A percentile compares a stretch with the other conserved stretches of the same genome.
phyloP scores from a whole-genome alignment of 2,888 invertebrate species.

The Masnerella sp. region DNA sequence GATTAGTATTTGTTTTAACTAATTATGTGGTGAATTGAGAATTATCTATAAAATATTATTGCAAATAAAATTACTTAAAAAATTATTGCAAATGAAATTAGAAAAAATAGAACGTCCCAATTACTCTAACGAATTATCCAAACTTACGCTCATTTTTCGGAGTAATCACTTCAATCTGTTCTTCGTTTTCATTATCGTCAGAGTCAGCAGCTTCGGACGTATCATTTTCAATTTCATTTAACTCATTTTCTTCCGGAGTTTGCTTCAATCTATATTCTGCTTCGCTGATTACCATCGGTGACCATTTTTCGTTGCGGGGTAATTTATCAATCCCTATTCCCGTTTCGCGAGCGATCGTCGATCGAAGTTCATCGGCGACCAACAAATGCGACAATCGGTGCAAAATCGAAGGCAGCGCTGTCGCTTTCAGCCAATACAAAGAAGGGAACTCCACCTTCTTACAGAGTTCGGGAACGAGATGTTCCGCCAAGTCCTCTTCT shows the following conservation, averaged over 20 bases:
- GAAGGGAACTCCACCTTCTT: conserved; percentile 85
- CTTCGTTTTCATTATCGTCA: conserved; percentile 49
- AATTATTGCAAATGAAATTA: too few species aligned
- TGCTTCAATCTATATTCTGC: background rate
- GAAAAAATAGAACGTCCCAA: background rate
- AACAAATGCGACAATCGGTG: conserved; percentile 86
- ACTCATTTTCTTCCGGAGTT: too few species aligned
- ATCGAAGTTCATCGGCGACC: conserved; percentile 85
- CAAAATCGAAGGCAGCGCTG: conserved; percentile 89
- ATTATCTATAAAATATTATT: too few species aligned
- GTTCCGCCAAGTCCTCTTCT: conserved; percentile 81
- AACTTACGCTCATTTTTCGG: conserved; percentile 67
- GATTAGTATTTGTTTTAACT: too few species aligned
- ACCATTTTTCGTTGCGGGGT: conserved; percentile 66
- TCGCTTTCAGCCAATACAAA: conserved; percentile 90
- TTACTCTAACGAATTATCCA: too few species aligned
- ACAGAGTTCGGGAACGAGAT: conserved; percentile 93
- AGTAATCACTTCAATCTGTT: conserved; percentile 43
- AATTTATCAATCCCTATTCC: conserved; percentile 63
- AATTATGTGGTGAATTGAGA: too few species aligned
- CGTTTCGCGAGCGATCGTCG: conserved; percentile 78
- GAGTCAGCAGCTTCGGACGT: conserved; percentile 4
- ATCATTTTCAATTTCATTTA: background rate
- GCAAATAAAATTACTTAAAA: background rate
- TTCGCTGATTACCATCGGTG: conserved; percentile 63